Conservation (phyloP, 2,797 vertebrate genomes). For the Ficedula albicollis region DNA sequence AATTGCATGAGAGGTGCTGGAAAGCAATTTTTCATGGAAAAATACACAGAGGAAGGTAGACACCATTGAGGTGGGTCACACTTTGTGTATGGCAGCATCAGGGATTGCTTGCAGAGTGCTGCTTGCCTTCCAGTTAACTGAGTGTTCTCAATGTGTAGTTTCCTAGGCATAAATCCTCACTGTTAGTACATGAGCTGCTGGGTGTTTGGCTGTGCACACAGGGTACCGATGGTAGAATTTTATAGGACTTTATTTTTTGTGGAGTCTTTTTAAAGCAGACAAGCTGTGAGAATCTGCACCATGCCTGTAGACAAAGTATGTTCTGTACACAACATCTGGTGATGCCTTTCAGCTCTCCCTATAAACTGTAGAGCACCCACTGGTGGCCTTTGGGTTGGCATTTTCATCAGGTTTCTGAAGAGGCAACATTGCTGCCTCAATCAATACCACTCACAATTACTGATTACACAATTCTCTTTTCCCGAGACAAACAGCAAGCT, state of each 20-base stretch:
- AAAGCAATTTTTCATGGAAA: background rate
- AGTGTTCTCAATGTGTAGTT: background rate
- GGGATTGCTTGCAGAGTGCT: background rate
- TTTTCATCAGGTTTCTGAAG: constrained; percentile 27
- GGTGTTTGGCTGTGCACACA: background rate
- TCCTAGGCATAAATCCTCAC: background rate
- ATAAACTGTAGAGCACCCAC: background rate
- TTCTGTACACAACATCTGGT: background rate
- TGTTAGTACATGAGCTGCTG: background rate
- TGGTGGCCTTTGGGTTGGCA: background rate
- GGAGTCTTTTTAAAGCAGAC: background rate
- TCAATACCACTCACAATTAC: constrained; percentile 1
- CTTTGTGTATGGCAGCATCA: background rate
- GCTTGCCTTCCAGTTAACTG: background rate
- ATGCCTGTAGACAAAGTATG: background rate
- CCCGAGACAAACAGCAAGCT: background rate
- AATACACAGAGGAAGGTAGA: background rate
- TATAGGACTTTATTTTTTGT: rapidly evolving
- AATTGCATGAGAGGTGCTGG: background rate
- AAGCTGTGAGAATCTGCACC: background rate
- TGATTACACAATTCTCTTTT: constrained; percentile 27
- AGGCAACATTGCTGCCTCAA: background rate
- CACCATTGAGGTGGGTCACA: background rate
- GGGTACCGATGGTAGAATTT: background rate
- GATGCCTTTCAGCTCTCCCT: background rate